A percentile compares a stretch with the other conserved stretches of the same genome.
These are phyloP conservation scores for Tineola bisselliella DNA, from an alignment of 2,888 invertebrate genomes.

Conservation along the genomic window DNA sequence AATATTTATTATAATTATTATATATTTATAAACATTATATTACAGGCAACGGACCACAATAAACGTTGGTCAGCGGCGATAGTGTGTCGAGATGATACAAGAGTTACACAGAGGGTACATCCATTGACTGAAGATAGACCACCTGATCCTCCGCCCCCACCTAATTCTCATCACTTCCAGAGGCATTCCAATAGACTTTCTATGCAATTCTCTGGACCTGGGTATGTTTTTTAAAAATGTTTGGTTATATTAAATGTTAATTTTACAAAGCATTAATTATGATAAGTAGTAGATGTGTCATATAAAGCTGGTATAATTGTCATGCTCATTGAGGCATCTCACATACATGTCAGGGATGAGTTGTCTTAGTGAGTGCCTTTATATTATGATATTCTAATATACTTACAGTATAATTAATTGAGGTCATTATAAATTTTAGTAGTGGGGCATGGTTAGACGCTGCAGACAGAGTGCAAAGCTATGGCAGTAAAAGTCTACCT, in stretches of 20 bases:
- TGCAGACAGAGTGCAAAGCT: conserved; percentile 72
- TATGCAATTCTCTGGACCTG: conserved; percentile 86
- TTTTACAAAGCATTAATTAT: neutral
- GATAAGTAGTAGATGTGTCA: too few relatives aligned
- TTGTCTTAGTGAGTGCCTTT: too few relatives aligned
- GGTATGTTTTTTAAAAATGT: conserved; percentile 48
- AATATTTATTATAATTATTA: neutral
- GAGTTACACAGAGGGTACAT: conserved; percentile 43
- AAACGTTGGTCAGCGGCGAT: conserved; percentile 89
- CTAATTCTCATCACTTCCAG: conserved; percentile 55
- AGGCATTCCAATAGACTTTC: conserved; percentile 77
- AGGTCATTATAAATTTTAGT: conserved; percentile 32
- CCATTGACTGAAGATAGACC: conserved; percentile 35
- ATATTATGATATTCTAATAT: too few relatives aligned
- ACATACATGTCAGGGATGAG: too few relatives aligned
- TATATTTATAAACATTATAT: conserved; percentile 11
- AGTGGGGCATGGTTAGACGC: conserved; percentile 84
- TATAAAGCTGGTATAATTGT: too few relatives aligned
- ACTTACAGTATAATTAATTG: too few relatives aligned
- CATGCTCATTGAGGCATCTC: too few relatives aligned
- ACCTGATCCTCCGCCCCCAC: conserved; percentile 32
- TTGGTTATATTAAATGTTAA: neutral
- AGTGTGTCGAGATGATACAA: conserved; percentile 70
- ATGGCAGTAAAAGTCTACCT: conserved; percentile 78
- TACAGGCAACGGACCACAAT: conserved; percentile 66